Evolutionary conservation across 1,140 invertebrate species (phyloP), one percentile per base, ranked within the genome.

Genomic region (Phymastichus coffea): DNA sequence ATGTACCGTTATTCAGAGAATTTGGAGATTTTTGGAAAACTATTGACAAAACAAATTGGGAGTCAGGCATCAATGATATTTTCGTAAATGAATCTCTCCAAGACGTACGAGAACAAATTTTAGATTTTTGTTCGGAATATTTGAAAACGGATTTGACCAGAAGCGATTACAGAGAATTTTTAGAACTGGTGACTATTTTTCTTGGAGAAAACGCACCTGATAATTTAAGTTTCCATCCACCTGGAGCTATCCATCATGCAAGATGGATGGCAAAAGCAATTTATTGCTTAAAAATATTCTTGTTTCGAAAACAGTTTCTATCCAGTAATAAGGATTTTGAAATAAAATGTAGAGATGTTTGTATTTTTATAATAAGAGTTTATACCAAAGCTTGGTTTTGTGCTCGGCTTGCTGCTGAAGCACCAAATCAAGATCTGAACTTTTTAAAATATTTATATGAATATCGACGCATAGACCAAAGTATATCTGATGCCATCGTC

Each of bases 191-290:
- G 15, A 33, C 64, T 19, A 62, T 71, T 17, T 69, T 69, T 57
- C 28, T 73, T 12, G 55, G 64, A 25, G 59, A 30, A 59, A 59
- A 48, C 23, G n/a, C n/a, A n/a, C n/a, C n/a, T n/a, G n/a, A n/a
- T n/a, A 19, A 38, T 69, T n/a, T 35, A 25, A 43, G 20, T 68
- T 73, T 62, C 30, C 44, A 57, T 20, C 37, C 28, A 49, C 69
- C 70, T 52, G 67, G 70, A 54, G 63, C 72, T 33, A 63, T 78
- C 53, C 68, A 74, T 66, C 64, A 70, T 51, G 70, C 75, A 26
- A 44, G 74, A 25, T 78, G 75, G 71, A 73, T 77, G 70, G 65
- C 73, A 61, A 78, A 78, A 66, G 70, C 71, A 22, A 68, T 77
- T 44, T 77, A 77, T 60, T 55, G 38, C 15, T 65, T 78, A n/a